Evolutionary conservation across 2,888 invertebrate genomes (phyloP), one percentile per base, ranked within the genome.

Genomic region (Alsophila aescularia): DNA sequence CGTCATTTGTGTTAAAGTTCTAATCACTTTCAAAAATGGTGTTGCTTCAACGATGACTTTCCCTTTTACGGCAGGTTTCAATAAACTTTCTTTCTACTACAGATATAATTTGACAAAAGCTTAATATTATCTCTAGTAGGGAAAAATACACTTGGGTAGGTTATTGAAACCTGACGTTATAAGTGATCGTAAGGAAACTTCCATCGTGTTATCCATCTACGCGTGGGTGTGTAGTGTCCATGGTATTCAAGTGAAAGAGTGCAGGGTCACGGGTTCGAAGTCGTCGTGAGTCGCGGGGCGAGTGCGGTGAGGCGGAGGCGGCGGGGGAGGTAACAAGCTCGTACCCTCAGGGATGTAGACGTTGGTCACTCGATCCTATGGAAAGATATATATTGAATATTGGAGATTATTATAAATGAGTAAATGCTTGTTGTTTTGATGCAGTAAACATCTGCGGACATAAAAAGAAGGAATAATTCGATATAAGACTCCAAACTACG

Each of bases 281-380:
- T 94, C 94, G 71, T 94, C 94, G 92, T 77, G 93, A 70, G 77
- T 93, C 73, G 69, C 91, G 84, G 79, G 94, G 84, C 73, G 93
- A 81, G 75, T 85, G 62, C 79, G 81, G 47, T 78, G 81, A n/a
- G 87, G 88, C 2, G 87, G 90, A 41, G 94, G 93, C n/a, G 93
- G 93, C 37, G 93, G 93, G 35, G 94, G 93, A 12, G 94, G 94
- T 63, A 95, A 93, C 68, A 95, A 79, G 72, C 95, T 95, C 12
- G 94, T 94, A 51, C 95, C 94, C 83, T 95, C 95, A 13, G 95
- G 94, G 76, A 95, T 94, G 78, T 93, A 93, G 9, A 92, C 87
- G 69, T 92, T 92, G 13, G 90, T 92, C 24, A 94, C 94, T 12
- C 94, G 92, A 72, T 94, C 94, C 94, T 94, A 67, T 2, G 52